Percentiles rank a stretch among this genome's conserved stretches.
Evolutionary conservation across 2,113 vertebrate genomes (phyloP).

Genomic region (Pterocles gutturalis): DNA sequence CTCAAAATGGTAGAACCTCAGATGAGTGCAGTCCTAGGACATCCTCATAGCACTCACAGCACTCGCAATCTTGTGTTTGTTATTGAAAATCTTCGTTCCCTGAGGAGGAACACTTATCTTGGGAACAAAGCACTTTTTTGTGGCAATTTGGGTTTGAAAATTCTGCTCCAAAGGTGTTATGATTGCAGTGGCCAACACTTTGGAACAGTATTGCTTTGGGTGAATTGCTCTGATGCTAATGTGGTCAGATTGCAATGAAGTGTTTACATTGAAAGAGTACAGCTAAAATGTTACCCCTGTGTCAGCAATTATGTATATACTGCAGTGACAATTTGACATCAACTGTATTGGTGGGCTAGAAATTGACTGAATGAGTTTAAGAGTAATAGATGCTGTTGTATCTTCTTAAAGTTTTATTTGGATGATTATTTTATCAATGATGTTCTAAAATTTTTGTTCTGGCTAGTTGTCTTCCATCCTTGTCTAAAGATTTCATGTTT

Average conservation of each 20-base stretch:
- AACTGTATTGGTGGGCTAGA: neutral
- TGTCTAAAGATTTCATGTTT: neutral
- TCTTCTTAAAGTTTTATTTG: neutral
- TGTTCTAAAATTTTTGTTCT: neutral
- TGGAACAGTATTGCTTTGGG: neutral
- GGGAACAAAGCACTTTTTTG: neutral
- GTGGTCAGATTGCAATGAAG: neutral
- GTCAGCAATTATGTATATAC: neutral
- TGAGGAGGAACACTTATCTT: neutral
- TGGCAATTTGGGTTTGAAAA: neutral
- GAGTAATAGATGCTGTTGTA: neutral
- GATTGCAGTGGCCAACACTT: neutral
- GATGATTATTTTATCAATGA: neutral
- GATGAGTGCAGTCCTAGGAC: neutral
- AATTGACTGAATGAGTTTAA: neutral
- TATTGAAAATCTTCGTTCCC: rapidly evolving
- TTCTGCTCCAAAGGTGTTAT: neutral
- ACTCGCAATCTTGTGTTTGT: neutral
- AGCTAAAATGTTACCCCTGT: neutral
- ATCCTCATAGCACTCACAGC: neutral
- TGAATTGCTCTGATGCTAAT: neutral
- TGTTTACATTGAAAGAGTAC: neutral
- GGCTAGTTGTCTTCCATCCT: neutral
- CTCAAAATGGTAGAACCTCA: neutral
- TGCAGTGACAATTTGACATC: neutral